These are phyloP conservation scores for Oryctes rhinoceros DNA, from an alignment of 1,140 invertebrate species.

Conservation along the genomic window DNA sequence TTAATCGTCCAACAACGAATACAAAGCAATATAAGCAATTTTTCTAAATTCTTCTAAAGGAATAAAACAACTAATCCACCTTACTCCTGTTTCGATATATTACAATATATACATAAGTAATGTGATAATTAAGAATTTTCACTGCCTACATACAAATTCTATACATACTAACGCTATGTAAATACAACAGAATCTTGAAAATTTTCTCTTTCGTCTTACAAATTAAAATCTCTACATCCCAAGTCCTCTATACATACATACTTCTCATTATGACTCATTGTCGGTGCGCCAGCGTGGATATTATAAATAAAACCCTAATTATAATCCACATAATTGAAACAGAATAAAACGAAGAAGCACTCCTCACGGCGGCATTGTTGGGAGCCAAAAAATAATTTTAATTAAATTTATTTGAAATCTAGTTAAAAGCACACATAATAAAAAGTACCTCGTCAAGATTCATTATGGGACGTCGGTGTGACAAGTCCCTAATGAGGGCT, in stretches of 20 bases:
- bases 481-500: slow-evolving; percentile 60
- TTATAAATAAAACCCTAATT: slow-evolving; percentile 22
- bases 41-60: too few species aligned
- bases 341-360: not conserved
- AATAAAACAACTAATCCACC: too few species aligned
- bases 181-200: too few species aligned
- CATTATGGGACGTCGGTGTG: slow-evolving; percentile 59
- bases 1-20: too few species aligned
- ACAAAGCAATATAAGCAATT: too few species aligned
- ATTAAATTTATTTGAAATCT: slow-evolving; percentile 60
- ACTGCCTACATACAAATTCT: too few species aligned
- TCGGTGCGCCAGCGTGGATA: not conserved
- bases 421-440: slow-evolving; percentile 58
- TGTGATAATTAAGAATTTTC: too few species aligned
- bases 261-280: not conserved
- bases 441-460: slow-evolving; percentile 60
- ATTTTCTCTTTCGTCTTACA: too few species aligned
- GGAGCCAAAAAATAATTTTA: slow-evolving; percentile 51
- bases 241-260: not conserved
- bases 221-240: too few species aligned
- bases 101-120: too few species aligned
- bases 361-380: not conserved
- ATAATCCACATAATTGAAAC: slow-evolving; percentile 22
- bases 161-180: too few species aligned
- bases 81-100: too few species aligned